Percentiles rank a stretch among this genome's conserved stretches.
Conservation (phyloP, 2,888 invertebrate genomes). For the Amphipoea lucens region DNA sequence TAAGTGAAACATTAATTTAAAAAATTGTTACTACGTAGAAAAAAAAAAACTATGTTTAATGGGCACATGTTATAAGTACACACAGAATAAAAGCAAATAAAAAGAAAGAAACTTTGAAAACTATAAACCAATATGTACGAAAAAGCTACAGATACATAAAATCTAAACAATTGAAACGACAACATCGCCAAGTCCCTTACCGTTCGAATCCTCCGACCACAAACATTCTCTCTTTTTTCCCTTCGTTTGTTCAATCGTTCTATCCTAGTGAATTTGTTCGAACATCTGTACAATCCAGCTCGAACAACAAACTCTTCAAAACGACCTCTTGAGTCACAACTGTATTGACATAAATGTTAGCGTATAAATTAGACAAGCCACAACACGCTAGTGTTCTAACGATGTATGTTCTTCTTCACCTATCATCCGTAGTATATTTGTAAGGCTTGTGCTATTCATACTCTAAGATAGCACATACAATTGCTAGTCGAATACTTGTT, state of each 20-base stretch:
- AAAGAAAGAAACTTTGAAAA: too few species aligned
- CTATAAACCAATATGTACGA: too few species aligned
- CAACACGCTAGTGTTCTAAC: background rate
- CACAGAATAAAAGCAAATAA: too few species aligned
- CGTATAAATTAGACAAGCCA: background rate
- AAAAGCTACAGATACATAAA: background rate
- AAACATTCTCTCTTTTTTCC: background rate
- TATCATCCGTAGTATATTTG: background rate
- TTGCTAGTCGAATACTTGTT: background rate
- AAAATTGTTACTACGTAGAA: too few species aligned
- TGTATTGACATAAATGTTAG: slow-evolving; percentile 15
- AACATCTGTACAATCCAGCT: slow-evolving; percentile 31
- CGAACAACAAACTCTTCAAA: slow-evolving; percentile 16
- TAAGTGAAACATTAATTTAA: too few species aligned
- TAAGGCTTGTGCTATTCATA: slow-evolving; percentile 9
- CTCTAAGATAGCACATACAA: background rate
- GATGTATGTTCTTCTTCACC: background rate
- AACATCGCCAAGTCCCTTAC: background rate
- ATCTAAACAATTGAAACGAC: background rate
- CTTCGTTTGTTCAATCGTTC: slow-evolving; percentile 13
- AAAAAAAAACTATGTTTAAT: too few species aligned
- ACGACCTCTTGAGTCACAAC: slow-evolving; percentile 36
- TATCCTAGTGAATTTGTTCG: slow-evolving; percentile 17
- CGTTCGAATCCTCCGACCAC: background rate
- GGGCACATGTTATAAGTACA: too few species aligned